Percentiles rank a stretch among this genome's conserved stretches.
Conservation (phyloP, 2,888 invertebrate genomes). For the Drosophila cognata region DNA sequence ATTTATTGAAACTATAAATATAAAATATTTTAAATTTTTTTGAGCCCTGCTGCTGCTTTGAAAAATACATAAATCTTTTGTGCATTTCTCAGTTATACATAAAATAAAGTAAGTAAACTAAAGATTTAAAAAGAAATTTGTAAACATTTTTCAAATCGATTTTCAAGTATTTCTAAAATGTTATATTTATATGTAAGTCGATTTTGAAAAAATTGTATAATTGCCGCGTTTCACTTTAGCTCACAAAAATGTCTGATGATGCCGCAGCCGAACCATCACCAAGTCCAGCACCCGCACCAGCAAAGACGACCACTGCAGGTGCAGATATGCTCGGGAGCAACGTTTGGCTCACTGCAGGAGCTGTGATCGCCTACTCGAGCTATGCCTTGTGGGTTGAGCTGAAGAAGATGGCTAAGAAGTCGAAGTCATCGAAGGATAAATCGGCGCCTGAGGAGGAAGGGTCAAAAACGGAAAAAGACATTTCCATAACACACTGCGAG, state of each 20-base stretch:
- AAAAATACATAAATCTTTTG: not conserved
- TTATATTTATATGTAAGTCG: not conserved
- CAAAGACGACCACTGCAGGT: constrained; percentile 33
- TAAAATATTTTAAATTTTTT: not conserved
- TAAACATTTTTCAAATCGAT: not conserved
- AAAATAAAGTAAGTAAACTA: not conserved
- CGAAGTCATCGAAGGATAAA: not conserved
- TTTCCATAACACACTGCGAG: not conserved
- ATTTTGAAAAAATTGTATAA: not conserved
- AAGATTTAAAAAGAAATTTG: not conserved
- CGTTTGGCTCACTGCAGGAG: constrained; percentile 47
- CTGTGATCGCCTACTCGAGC: constrained; percentile 37
- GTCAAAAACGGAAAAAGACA: not conserved
- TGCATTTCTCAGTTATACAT: not conserved
- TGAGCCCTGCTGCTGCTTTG: not conserved
- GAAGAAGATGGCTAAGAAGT: constrained; percentile 4
- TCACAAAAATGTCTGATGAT: constrained; percentile 6
- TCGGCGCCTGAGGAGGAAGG: not conserved
- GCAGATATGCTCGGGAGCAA: constrained; percentile 17
- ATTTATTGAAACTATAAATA: not conserved
- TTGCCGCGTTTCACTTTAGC: not conserved
- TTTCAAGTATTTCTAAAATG: not conserved
- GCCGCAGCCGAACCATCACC: not conserved
- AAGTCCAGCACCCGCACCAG: not conserved
- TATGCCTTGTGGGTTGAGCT: constrained; percentile 50